Evolutionary conservation across 2,797 vertebrate genomes (phyloP).

Genomic region (Pogoniulus pusillus): DNA sequence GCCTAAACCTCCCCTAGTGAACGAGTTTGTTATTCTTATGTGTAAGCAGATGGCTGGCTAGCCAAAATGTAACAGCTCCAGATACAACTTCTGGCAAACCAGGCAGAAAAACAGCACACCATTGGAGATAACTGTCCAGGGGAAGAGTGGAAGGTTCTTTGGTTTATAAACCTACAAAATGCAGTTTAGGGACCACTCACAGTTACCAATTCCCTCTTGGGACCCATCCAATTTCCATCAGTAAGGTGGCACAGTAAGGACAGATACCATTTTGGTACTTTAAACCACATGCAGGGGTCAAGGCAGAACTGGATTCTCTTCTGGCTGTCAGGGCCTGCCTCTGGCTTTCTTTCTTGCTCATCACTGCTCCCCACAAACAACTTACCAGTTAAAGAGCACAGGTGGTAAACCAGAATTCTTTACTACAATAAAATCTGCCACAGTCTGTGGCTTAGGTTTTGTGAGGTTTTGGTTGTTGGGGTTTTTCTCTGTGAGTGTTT

Average conservation of each 20-base stretch:
- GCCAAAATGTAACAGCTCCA: not conserved
- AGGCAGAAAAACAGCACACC: not conserved
- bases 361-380: not conserved
- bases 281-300: no score
- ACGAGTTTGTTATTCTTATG: not conserved
- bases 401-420: not conserved
- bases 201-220: not conserved
- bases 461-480: not conserved
- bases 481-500: not conserved
- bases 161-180: not conserved
- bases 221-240: not conserved
- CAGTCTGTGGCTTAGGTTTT: not conserved
- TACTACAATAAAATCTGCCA: not conserved
- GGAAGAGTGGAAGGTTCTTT: fast-evolving
- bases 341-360: not conserved
- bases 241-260: not conserved
- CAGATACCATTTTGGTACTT: not conserved
- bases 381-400: not conserved
- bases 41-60: not conserved
- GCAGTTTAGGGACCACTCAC: not conserved
- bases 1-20: no score
- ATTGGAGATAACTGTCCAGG: not conserved
- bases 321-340: not conserved
- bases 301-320: not conserved
- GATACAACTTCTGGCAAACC: not conserved